Percentiles rank a stretch among this genome's conserved stretches.
Conservation (phyloP, 2,797 vertebrate species). For the Mormyrus proboscirostris region DNA sequence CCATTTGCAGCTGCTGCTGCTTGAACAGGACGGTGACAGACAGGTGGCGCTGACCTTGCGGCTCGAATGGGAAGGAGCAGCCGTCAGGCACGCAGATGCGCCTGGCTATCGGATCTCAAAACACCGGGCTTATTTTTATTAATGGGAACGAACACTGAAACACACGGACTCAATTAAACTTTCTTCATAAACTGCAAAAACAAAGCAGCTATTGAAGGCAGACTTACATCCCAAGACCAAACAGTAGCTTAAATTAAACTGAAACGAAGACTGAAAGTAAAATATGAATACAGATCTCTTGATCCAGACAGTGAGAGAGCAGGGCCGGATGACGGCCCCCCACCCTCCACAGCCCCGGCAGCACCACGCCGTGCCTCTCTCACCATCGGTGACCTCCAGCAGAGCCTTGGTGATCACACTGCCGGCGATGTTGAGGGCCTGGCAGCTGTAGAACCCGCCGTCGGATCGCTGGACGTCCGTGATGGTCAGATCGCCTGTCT, state of each 20-base stretch:
- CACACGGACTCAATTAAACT: not conserved
- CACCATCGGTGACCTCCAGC: conserved; percentile 96
- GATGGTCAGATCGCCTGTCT: conserved; percentile 92
- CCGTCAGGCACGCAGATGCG: not conserved
- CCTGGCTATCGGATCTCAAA: not conserved
- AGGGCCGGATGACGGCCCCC: not conserved
- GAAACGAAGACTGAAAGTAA: not conserved
- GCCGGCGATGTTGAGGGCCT: conserved; percentile 96
- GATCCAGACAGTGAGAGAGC: not conserved
- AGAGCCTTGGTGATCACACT: conserved; percentile 97
- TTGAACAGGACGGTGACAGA: not conserved
- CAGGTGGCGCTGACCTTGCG: not conserved
- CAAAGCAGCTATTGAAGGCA: not conserved
- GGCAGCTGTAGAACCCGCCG: conserved; percentile 93
- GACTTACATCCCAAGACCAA: not conserved
- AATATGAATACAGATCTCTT: not conserved
- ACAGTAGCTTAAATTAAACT: not conserved
- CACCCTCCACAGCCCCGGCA: not conserved
- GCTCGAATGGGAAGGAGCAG: not conserved
- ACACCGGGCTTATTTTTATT: not conserved
- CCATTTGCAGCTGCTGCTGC: not conserved
- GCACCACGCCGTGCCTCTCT: conserved; percentile 30
- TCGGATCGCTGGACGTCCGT: conserved; percentile 85
- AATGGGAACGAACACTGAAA: not conserved
- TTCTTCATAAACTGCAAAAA: not conserved